Evolutionary conservation across 2,113 vertebrate genomes (phyloP), one percentile per base, ranked within the genome.

Genomic region (Puffinus mauretanicus): DNA sequence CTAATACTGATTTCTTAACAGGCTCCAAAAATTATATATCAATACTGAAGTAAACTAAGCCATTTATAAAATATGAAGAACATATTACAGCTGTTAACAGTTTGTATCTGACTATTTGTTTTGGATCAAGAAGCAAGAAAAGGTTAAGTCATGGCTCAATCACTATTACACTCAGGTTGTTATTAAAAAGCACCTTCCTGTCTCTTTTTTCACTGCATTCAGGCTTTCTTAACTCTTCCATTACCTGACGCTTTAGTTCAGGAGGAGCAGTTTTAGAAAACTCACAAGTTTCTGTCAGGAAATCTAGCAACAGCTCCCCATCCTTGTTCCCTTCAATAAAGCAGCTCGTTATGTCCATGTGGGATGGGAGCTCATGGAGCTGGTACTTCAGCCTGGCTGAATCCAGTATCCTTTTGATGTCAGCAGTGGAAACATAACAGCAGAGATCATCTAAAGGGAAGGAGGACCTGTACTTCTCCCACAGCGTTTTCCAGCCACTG

Each of bases 301-400:
- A 99, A 94, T 99, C 99, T 73, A 99, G 97, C 93, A 99, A 96
- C 42, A 99, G 92, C 47, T 99, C 99, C 82, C 99, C 99, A 18
- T 98, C 98, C 94, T 97, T 96, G 70, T 98, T 98, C 9, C 99
- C 99, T 49, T 98, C 98, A 22, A 88, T 95, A 95, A 99, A 99
- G 93, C 99, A 99, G 93, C 99, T 98, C 0, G 98, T 99, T 97
- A 99, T 99, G 57, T 99, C 99, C 98, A 99, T 96, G 42, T 98
- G 93, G 42, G 99, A 99, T 7, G 95, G 97, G 65, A 99, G 96
- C 76, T 98, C 98, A 1, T 98, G 96, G 66, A 91, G 93, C 75
- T 98, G 97, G 85, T 99, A 99, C 36, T 96, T 98, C 93, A 99
- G 90, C 10, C 97, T 98, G 17, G 98, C 82, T 36, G 97, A 83